Conservation (phyloP, 2,113 vertebrate species). For the Campylorhamphus procurvoides region DNA sequence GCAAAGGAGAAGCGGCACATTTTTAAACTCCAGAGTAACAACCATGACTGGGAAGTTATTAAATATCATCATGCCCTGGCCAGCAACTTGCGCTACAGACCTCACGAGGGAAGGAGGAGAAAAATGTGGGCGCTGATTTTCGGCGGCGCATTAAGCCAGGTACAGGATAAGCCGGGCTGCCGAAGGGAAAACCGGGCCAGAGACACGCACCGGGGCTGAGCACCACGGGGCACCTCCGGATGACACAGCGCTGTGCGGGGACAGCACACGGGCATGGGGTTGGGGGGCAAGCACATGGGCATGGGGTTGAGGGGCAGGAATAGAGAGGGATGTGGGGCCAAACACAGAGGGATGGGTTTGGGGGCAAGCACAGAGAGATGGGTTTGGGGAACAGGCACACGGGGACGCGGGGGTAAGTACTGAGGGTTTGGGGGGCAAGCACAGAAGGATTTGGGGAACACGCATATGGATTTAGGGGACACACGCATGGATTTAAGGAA, state of each 20-base stretch:
- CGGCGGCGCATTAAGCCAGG: neutral
- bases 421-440: too few species aligned
- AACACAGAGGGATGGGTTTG: too few species aligned
- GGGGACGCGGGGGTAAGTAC: too few species aligned
- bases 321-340: neutral
- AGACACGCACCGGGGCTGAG: neutral
- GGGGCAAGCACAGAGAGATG: neutral
- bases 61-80: neutral
- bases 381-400: too few species aligned
- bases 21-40: constrained; percentile 16
- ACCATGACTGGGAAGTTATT: constrained; percentile 25
- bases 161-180: neutral
- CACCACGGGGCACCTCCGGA: neutral
- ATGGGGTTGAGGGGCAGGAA: neutral
- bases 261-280: neutral
- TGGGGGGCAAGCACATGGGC: rapidly evolving
- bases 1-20: neutral
- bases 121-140: neutral
- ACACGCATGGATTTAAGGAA: neutral
- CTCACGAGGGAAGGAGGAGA: neutral
- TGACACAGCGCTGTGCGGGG: neutral
- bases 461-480: too few species aligned
- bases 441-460: too few species aligned
- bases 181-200: neutral
- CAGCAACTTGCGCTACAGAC: neutral